Evolutionary conservation across 2,888 invertebrate species (phyloP).

Genomic region (Drosophila birchii): DNA sequence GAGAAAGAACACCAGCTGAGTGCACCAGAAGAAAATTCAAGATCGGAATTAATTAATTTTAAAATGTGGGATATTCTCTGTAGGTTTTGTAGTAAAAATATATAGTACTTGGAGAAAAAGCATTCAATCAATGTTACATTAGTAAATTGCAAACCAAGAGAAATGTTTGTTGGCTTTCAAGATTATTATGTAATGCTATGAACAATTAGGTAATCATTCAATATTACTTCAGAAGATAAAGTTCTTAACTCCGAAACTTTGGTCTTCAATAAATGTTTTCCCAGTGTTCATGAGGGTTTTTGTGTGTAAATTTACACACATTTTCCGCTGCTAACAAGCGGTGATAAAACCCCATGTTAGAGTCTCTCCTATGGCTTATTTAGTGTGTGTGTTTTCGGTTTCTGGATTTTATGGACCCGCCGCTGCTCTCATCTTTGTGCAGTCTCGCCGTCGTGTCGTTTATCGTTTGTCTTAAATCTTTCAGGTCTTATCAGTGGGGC

Average conservation of each 20-base stretch:
- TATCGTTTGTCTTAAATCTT: constrained; percentile 64
- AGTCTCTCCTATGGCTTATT: constrained; percentile 40
- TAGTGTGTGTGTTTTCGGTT: constrained; percentile 31
- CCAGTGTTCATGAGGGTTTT: constrained; percentile 10
- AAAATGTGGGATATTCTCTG: neutral
- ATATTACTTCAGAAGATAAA: neutral
- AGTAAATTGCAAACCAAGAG: too few relatives aligned
- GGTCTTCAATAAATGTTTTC: constrained; percentile 11
- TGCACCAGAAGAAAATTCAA: constrained; percentile 4
- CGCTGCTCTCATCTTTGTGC: constrained; percentile 41
- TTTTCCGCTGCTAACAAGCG: constrained; percentile 70
- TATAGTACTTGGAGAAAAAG: too few relatives aligned
- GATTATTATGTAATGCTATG: neutral
- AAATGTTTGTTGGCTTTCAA: neutral
- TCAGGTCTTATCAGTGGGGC: constrained; percentile 55
- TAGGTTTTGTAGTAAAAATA: neutral
- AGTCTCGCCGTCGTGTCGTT: constrained; percentile 40
- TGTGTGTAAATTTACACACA: constrained; percentile 77
- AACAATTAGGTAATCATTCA: neutral
- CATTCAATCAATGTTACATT: neutral
- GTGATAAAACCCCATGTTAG: constrained; percentile 58
- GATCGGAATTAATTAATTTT: too few relatives aligned
- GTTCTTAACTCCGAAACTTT: neutral
- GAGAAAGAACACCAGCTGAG: constrained; percentile 53
- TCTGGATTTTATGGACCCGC: constrained; percentile 56